Conservation (phyloP, 2,888 invertebrate species). For the Macrosoma leucophasiata region DNA sequence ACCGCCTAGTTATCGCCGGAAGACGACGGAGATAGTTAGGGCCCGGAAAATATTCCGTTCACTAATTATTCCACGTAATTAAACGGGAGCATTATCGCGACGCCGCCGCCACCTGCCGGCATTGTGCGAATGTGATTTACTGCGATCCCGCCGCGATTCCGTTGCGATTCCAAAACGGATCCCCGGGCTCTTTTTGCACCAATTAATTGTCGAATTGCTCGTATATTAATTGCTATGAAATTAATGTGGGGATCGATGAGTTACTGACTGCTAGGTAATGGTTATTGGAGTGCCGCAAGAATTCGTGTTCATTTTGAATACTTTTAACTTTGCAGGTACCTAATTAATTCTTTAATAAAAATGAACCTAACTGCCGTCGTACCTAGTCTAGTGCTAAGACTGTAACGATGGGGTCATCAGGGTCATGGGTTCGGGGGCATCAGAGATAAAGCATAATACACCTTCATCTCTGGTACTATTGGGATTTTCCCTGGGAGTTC, state of each 20-base stretch:
- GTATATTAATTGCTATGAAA: slow-evolving; percentile 69
- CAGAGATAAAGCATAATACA: too few relatives aligned
- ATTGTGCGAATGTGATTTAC: slow-evolving; percentile 73
- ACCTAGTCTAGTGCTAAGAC: too few relatives aligned
- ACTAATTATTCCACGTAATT: slow-evolving; percentile 77
- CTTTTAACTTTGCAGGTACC: too few relatives aligned
- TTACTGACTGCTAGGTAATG: slow-evolving; percentile 32
- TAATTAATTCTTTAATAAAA: too few relatives aligned
- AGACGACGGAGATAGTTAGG: slow-evolving; percentile 74
- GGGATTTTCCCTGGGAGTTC: too few relatives aligned
- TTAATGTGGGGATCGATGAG: slow-evolving; percentile 54
- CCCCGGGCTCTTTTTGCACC: slow-evolving; percentile 68
- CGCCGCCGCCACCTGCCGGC: slow-evolving; percentile 72
- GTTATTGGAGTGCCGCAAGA: too few relatives aligned
- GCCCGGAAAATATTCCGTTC: slow-evolving; percentile 75
- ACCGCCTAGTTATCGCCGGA: slow-evolving; percentile 75
- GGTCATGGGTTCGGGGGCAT: too few relatives aligned
- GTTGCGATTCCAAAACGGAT: slow-evolving; percentile 58
- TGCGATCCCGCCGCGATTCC: slow-evolving; percentile 66
- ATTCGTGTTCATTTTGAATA: too few relatives aligned
- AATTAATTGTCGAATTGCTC: slow-evolving; percentile 73
- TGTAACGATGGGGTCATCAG: too few relatives aligned
- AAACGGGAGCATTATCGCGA: slow-evolving; percentile 72
- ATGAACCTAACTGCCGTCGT: too few relatives aligned
- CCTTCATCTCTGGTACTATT: too few relatives aligned